Evolutionary conservation across 2,888 invertebrate species (phyloP).

Genomic region (Andrena haemorrhoa): DNA sequence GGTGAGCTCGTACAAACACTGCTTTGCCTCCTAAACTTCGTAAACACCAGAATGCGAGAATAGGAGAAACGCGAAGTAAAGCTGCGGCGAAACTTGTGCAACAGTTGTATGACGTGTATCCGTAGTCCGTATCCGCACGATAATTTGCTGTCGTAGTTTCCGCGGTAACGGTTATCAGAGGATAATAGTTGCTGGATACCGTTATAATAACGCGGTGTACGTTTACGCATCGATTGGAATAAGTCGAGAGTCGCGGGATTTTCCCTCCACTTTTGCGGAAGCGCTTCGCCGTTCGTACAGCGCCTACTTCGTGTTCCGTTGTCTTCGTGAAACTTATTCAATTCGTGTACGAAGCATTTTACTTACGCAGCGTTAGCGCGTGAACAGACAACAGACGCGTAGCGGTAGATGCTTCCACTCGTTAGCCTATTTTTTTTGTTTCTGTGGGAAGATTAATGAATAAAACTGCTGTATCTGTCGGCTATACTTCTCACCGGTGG

Average conservation of each 20-base stretch:
- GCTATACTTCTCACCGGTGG: background rate
- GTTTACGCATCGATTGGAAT: constrained; percentile 17
- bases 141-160: background rate
- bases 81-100: background rate
- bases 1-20: constrained; percentile 55
- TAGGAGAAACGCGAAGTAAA: background rate
- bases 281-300: background rate
- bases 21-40: background rate
- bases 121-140: background rate
- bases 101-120: background rate
- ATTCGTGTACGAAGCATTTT: background rate
- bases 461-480: background rate
- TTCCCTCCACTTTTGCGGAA: background rate
- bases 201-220: constrained; percentile 1
- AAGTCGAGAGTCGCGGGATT: background rate
- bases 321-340: too few species aligned
- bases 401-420: constrained; percentile 1
- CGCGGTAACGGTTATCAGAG: background rate
- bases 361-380: background rate
- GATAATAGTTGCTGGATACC: constrained; percentile 3
- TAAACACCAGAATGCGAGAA: background rate
- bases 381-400: background rate
- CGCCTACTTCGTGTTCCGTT: too few species aligned
- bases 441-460: constrained; percentile 17
- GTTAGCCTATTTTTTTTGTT: constrained; percentile 6